phyloP scores from a whole-genome alignment of 1,140 invertebrate genomes.

The Cephus cinctus region DNA sequence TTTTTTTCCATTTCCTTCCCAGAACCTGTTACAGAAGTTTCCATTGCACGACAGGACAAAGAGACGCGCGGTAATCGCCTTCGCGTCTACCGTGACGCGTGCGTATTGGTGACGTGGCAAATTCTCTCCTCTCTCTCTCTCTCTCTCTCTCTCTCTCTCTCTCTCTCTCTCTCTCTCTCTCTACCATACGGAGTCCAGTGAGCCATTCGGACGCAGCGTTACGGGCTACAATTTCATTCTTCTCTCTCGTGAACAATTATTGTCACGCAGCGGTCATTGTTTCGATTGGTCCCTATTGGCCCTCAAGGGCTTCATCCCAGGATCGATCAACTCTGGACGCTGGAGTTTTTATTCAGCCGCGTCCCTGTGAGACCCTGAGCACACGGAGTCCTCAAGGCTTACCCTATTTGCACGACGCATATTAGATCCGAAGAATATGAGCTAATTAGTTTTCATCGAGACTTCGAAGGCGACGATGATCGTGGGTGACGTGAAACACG shows the following conservation, averaged over 20 bases:
- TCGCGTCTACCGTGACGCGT: not conserved
- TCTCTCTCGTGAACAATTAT: slow-evolving; percentile 7
- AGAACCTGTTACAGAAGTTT: not conserved
- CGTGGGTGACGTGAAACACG: too few species aligned
- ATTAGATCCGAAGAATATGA: too few species aligned
- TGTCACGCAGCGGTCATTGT: too few species aligned
- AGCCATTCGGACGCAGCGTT: slow-evolving; percentile 18
- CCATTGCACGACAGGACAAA: not conserved
- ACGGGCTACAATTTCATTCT: slow-evolving; percentile 9
- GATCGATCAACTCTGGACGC: too few species aligned
- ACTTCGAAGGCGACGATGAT: too few species aligned
- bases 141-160: not conserved
- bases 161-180: slow-evolving; percentile 5
- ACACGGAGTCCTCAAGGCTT: too few species aligned
- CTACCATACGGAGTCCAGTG: slow-evolving; percentile 10
- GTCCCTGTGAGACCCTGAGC: too few species aligned
- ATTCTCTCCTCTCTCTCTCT: not conserved
- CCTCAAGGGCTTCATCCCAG: too few species aligned
- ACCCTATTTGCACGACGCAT: too few species aligned
- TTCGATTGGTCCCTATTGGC: too few species aligned
- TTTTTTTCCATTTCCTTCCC: not conserved
- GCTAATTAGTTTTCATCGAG: too few species aligned
- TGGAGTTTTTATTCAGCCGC: too few species aligned
- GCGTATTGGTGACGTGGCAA: not conserved
- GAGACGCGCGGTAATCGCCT: not conserved